Conservation (phyloP, 2,888 invertebrate genomes). For the Andrena marginata region DNA sequence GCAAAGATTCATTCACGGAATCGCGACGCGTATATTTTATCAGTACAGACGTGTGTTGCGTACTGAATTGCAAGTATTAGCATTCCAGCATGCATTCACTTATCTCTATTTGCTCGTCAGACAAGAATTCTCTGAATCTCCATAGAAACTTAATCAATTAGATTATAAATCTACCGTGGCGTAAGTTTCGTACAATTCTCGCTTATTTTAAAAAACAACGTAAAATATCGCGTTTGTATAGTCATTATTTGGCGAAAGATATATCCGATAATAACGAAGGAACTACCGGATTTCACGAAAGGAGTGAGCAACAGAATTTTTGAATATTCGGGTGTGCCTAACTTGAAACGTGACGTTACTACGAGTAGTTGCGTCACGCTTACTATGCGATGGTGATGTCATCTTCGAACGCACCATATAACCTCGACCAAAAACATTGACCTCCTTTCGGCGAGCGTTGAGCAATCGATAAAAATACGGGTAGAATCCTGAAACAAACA, state of each 20-base stretch:
- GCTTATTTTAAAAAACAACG: not conserved
- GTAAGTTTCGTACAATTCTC: not conserved
- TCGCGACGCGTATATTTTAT: conserved; percentile 6
- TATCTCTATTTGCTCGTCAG: not conserved
- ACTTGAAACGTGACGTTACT: conserved; percentile 75
- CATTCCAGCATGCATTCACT: not conserved
- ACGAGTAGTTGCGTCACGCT: conserved; percentile 80
- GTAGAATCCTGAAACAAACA: conserved; percentile 38
- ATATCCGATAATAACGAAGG: not conserved
- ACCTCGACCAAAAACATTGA: conserved; percentile 80
- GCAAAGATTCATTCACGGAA: conserved; percentile 29
- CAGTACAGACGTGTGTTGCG: too few relatives aligned
- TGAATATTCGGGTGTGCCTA: conserved; percentile 48
- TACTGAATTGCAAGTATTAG: not conserved
- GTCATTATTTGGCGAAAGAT: not conserved
- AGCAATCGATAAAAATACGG: conserved; percentile 60
- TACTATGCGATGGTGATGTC: conserved; percentile 83
- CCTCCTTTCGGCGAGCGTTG: conserved; percentile 58
- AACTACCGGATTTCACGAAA: not conserved
- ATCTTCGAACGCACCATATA: conserved; percentile 69
- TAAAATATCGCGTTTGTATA: not conserved
- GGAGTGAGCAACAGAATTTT: not conserved
- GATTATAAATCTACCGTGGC: not conserved
- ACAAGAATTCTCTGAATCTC: not conserved
- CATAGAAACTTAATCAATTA: not conserved